phyloP scores from a whole-genome alignment of 1,140 invertebrate species.

The Mamestra configurata region DNA sequence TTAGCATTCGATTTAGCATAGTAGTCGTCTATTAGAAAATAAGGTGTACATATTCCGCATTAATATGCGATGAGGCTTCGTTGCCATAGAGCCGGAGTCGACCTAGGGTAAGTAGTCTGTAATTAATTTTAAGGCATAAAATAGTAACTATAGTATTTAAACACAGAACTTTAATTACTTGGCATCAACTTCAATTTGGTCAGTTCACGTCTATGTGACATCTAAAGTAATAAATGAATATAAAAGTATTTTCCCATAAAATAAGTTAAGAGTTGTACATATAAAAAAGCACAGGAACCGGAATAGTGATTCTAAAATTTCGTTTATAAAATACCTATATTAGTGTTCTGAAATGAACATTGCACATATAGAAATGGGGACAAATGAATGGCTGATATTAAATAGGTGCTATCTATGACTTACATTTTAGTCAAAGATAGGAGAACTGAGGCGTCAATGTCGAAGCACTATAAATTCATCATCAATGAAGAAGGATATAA shows the following conservation, averaged over 20 bases:
- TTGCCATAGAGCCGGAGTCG: background rate
- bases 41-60: slow-evolving; percentile 17
- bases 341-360: no score
- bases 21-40: slow-evolving; percentile 5
- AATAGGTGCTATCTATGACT: no score
- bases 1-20: background rate
- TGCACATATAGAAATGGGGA: no score
- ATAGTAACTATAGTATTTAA: background rate
- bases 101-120: background rate
- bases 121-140: background rate
- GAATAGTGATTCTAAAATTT: slow-evolving; percentile 16
- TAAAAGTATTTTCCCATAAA: background rate
- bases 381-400: no score
- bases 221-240: background rate
- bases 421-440: no score
- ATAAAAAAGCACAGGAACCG: slow-evolving; percentile 23
- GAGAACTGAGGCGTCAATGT: no score
- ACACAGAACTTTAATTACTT: background rate
- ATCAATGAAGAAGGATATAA: no score
- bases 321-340: background rate
- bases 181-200: background rate
- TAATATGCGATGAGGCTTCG: slow-evolving; percentile 15
- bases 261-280: slow-evolving; percentile 15
- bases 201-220: background rate
- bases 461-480: no score